phyloP scores from a whole-genome alignment of 1,140 invertebrate genomes.

The Drosophila nasuta region DNA sequence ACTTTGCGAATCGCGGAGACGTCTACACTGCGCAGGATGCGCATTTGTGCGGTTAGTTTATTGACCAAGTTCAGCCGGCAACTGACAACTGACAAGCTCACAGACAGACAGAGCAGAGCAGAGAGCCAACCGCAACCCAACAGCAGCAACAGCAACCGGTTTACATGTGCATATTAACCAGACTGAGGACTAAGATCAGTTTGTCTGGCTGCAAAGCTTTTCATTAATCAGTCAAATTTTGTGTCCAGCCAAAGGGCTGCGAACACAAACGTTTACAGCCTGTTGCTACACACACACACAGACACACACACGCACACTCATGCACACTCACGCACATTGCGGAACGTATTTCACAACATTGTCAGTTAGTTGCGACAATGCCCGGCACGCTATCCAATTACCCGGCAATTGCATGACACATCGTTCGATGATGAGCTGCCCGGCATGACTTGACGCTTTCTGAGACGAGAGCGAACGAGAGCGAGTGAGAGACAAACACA shows the following conservation, averaged over 20 bases:
- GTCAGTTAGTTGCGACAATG: conserved; percentile 37
- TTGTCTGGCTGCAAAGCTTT: conserved; percentile 13
- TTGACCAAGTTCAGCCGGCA: conserved; percentile 60
- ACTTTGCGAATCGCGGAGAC: not conserved
- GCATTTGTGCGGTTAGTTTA: conserved; percentile 76
- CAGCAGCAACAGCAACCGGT: conserved; percentile 18
- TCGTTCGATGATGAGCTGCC: conserved; percentile 46
- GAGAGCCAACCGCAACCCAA: too few species aligned
- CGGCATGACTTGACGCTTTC: conserved; percentile 41
- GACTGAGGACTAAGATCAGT: too few species aligned
- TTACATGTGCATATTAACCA: not conserved
- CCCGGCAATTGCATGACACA: conserved; percentile 63
- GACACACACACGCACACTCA: not conserved
- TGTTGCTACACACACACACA: too few species aligned
- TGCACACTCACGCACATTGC: not conserved
- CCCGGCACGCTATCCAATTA: conserved; percentile 58
- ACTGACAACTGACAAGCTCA: conserved; percentile 29
- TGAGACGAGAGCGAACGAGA: not conserved
- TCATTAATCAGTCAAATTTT: conserved; percentile 53
- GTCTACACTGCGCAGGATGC: conserved; percentile 28
- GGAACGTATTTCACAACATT: conserved; percentile 67
- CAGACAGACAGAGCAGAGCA: not conserved
- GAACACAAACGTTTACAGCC: not conserved
- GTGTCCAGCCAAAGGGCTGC: conserved; percentile 10
- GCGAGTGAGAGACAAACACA: not conserved